Evolutionary conservation across 2,797 vertebrate genomes (phyloP), one percentile per base, ranked within the genome.

Genomic region (Ispidina lecontei): DNA sequence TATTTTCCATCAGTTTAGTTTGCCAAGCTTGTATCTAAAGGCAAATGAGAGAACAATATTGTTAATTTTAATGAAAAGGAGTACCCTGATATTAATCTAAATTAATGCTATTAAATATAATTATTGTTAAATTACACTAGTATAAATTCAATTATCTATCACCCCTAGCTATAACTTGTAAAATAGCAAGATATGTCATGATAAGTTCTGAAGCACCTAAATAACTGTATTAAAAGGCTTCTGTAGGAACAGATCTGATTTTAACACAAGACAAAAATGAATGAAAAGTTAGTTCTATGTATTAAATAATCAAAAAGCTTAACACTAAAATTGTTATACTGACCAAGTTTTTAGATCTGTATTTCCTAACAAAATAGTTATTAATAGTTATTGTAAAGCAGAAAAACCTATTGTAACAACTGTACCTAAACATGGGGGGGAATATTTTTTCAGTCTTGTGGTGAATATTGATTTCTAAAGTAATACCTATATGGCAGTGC

Each of bases 141-240:
- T 68, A 35, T 52, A 77, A 94, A 88, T 84, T 86, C 13, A 93
- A 37, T 94, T 77, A 44, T 59, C 52, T 77, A 14, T 69, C 37
- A 80, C 28, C 17, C 77, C 55, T 55, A 78, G 55, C 62, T 91
- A 9, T 59, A 72, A 44, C 12, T 52, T 76, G 25, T 41, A 59
- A 68, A 68, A 44, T 33, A 80, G 25, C 25, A 81, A 69, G 15
- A 46, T 43, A 10, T 58, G 29, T 59, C 29, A 19, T 29, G 62
- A 35, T 37, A 87, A 49, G 41, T 76, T 75, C 47, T 73, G 54
- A 84, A 78, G 14, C 39, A 70, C 6, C 44, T 68, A 67, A 65
- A 43, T 67, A 68, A 62, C 11, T 37, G 13, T 55, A 29, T 68
- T 78, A 44, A 60, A 71, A 81, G 26, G 20, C 12, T 85, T 33